Conservation (phyloP, 2,888 invertebrate genomes). For the Choreutis nemorana region DNA sequence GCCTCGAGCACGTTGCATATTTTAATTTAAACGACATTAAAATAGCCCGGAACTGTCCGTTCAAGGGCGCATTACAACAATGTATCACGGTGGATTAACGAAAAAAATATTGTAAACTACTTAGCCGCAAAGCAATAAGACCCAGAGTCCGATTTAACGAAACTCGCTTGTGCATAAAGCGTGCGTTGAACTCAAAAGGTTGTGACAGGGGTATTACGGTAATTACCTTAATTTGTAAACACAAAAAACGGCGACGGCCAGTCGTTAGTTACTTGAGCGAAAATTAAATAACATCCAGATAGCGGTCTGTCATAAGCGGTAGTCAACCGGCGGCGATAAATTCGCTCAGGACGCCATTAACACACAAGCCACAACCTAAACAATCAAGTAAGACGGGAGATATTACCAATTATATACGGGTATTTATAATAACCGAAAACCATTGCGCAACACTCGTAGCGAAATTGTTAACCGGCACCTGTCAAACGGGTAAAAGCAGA, state of each 20-base stretch:
- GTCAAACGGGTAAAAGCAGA: too few relatives aligned
- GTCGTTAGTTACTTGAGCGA: slow-evolving; percentile 30
- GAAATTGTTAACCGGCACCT: too few relatives aligned
- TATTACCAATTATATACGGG: too few relatives aligned
- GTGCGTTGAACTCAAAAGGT: slow-evolving; percentile 60
- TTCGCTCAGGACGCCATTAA: slow-evolving; percentile 31
- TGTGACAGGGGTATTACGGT: slow-evolving; percentile 57
- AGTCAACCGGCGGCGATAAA: slow-evolving; percentile 16
- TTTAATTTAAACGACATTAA: slow-evolving; percentile 53
- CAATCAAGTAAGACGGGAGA: too few relatives aligned
- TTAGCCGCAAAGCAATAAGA: slow-evolving; percentile 30
- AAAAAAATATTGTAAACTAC: slow-evolving; percentile 29
- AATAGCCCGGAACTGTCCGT: slow-evolving; percentile 43
- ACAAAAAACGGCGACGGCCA: slow-evolving; percentile 44
- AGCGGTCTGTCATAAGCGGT: slow-evolving; percentile 12
- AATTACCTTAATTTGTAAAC: slow-evolving; percentile 61
- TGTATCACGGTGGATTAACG: slow-evolving; percentile 33
- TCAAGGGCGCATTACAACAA: slow-evolving; percentile 43
- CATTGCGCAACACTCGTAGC: too few relatives aligned
- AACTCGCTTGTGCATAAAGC: slow-evolving; percentile 37
- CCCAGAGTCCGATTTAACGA: slow-evolving; percentile 21
- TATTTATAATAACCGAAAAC: too few relatives aligned
- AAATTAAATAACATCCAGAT: slow-evolving; percentile 34
- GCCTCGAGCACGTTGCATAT: slow-evolving; percentile 29
- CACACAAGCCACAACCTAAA: slow-evolving; percentile 16